Percentiles rank a stretch among this genome's conserved stretches.
These are phyloP conservation scores for Xenopus laevis DNA, from an alignment of 2,113 vertebrate genomes.

Conservation along the genomic window DNA sequence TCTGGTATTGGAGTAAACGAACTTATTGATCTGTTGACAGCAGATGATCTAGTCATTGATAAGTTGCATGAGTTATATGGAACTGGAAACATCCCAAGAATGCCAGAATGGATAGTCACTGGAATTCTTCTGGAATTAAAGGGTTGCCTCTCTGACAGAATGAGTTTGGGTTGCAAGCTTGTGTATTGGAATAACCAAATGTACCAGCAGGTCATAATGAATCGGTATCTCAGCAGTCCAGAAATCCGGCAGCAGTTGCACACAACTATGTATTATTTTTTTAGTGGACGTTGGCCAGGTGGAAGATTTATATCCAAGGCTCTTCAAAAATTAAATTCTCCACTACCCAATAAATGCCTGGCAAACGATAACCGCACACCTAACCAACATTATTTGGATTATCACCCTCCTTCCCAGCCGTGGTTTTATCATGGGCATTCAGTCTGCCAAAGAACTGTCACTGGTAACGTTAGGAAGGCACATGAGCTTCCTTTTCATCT, in stretches of 20 bases:
- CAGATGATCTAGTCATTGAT: conserved; percentile 50
- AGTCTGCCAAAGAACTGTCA: not conserved
- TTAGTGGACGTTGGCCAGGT: conserved; percentile 55
- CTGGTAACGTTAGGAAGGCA: conserved; percentile 60
- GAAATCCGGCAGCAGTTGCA: conserved; percentile 53
- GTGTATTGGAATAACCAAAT: conserved; percentile 68
- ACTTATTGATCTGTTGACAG: conserved; percentile 65
- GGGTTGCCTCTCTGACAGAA: conserved; percentile 56
- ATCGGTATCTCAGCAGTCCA: conserved; percentile 55
- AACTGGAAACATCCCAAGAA: conserved; percentile 40
- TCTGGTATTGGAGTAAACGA: conserved; percentile 66
- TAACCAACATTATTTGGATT: conserved; percentile 48
- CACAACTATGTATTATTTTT: conserved; percentile 61
- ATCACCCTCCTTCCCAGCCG: conserved; percentile 56
- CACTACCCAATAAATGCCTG: not conserved
- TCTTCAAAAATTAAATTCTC: not conserved
- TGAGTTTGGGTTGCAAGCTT: conserved; percentile 51
- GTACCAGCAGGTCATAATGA: conserved; percentile 60
- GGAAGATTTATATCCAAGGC: conserved; percentile 53
- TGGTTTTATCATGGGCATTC: conserved; percentile 51
- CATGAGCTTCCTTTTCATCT: conserved; percentile 67
- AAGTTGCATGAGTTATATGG: conserved; percentile 30
- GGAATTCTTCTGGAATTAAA: conserved; percentile 63
- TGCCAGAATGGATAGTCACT: conserved; percentile 61
- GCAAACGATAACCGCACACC: not conserved